A percentile compares a stretch with the other conserved stretches of the same genome.
phyloP scores from a whole-genome alignment of 1,140 invertebrate genomes.

The Drosophila ercepeae region DNA sequence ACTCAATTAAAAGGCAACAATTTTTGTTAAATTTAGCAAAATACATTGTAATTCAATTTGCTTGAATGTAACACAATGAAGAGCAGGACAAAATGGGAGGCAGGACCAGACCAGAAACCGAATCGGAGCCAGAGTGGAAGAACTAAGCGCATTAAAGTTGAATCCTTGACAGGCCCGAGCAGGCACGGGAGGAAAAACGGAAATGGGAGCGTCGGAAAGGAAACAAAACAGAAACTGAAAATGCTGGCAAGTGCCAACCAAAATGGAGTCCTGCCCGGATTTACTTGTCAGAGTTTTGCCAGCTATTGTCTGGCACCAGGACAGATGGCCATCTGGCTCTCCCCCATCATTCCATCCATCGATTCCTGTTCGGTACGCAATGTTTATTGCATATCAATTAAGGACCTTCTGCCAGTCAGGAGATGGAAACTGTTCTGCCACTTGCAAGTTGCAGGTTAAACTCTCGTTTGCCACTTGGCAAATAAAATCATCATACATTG shows the following conservation, averaged over 20 bases:
- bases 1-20: conserved; percentile 55
- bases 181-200: neutral
- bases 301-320: conserved; percentile 55
- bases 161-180: conserved; percentile 53
- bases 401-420: conserved; percentile 18
- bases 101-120: conserved; percentile 10
- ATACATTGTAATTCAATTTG: conserved; percentile 74
- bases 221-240: conserved; percentile 61
- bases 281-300: conserved; percentile 50
- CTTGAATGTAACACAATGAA: conserved; percentile 46
- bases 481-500: neutral
- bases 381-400: conserved; percentile 81
- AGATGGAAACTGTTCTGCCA: conserved; percentile 1
- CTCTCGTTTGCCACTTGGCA: conserved; percentile 8
- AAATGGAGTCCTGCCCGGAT: conserved; percentile 36
- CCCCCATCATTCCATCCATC: conserved; percentile 2
- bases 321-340: no score
- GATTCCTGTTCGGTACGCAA: conserved; percentile 41
- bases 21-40: conserved; percentile 63
- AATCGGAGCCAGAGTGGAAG: conserved; percentile 23
- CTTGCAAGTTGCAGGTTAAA: conserved; percentile 31
- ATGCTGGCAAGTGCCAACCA: conserved; percentile 40
- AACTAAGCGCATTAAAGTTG: conserved; percentile 75
- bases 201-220: conserved; percentile 33
- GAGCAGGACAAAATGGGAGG: conserved; percentile 12